These are phyloP conservation scores for Parotocinclus haroldoi DNA, from an alignment of 2,797 vertebrate genomes.

Conservation along the genomic window DNA sequence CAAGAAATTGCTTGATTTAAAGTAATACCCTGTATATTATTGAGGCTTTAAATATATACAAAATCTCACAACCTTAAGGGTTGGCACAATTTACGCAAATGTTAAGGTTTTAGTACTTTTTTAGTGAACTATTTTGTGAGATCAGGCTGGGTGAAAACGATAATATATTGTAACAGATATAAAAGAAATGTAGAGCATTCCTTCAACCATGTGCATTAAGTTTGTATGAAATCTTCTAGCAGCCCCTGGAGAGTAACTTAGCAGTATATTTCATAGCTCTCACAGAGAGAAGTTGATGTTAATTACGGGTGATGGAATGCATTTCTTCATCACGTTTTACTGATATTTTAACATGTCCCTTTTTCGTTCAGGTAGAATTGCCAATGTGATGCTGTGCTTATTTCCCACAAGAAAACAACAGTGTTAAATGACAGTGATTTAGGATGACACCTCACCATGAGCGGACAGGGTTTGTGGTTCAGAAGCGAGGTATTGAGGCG, in stretches of 20 bases:
- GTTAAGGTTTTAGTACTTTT: too few species aligned
- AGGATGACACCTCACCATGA: not conserved
- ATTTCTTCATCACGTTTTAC: not conserved
- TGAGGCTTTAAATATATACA: too few species aligned
- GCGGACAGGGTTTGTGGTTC: conserved; percentile 67
- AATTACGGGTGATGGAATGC: not conserved
- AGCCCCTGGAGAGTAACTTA: conserved; percentile 37
- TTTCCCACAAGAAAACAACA: conserved; percentile 66
- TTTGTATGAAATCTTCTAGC: conserved; percentile 36
- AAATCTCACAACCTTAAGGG: too few species aligned
- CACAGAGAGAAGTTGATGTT: not conserved
- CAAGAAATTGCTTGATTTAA: too few species aligned
- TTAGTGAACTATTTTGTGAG: too few species aligned
- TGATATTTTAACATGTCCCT: conserved; percentile 18
- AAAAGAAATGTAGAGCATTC: too few species aligned
- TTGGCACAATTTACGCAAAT: too few species aligned
- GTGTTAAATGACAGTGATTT: conserved; percentile 18
- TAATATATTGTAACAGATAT: too few species aligned
- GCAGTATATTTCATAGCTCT: not conserved
- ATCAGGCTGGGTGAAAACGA: too few species aligned
- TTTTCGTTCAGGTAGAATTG: conserved; percentile 63
- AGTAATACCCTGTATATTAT: too few species aligned
- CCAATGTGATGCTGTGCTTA: conserved; percentile 72
- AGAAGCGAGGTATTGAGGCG: conserved; percentile 64
- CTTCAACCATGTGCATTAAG: conserved; percentile 26